phyloP scores from a whole-genome alignment of 2,113 vertebrate species.

The Oryctolagus cuniculus region DNA sequence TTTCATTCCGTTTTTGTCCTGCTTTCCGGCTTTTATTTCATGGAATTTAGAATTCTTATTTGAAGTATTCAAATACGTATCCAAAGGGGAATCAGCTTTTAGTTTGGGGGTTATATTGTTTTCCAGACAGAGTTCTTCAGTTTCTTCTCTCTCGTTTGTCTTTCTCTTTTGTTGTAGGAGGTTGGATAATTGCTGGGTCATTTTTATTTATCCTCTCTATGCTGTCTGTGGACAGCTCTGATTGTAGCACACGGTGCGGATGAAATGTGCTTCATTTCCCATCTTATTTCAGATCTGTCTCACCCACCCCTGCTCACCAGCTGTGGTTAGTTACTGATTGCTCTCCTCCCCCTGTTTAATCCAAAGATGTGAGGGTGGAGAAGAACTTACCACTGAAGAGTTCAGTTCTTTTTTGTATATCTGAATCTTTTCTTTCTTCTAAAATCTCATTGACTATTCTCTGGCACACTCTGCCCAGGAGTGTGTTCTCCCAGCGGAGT shows the following conservation, averaged over 20 bases:
- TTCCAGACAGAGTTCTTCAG: not conserved
- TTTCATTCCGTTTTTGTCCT: slow-evolving; percentile 1
- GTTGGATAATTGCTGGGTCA: not conserved
- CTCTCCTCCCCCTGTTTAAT: not conserved
- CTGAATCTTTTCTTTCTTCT: slow-evolving; percentile 7
- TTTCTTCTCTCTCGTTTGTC: not conserved
- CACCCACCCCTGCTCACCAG: not conserved
- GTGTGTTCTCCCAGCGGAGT: not conserved
- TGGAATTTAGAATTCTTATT: not conserved
- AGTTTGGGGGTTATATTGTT: not conserved
- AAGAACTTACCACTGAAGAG: not conserved
- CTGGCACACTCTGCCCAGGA: not conserved
- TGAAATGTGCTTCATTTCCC: not conserved
- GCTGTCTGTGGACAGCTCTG: not conserved
- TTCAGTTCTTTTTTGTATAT: not conserved
- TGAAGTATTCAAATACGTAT: not conserved
- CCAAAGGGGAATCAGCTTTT: slow-evolving; percentile 1
- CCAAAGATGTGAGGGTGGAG: not conserved
- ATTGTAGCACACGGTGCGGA: not conserved
- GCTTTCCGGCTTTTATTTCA: slow-evolving; percentile 2
- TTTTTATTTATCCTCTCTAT: slow-evolving; percentile 8
- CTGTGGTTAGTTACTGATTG: not conserved
- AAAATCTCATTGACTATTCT: slow-evolving; percentile 16
- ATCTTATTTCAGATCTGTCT: not conserved
- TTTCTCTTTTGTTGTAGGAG: not conserved